Evolutionary conservation across 2,113 vertebrate species (phyloP), one percentile per base, ranked within the genome.

Genomic region (Strix aluco): DNA sequence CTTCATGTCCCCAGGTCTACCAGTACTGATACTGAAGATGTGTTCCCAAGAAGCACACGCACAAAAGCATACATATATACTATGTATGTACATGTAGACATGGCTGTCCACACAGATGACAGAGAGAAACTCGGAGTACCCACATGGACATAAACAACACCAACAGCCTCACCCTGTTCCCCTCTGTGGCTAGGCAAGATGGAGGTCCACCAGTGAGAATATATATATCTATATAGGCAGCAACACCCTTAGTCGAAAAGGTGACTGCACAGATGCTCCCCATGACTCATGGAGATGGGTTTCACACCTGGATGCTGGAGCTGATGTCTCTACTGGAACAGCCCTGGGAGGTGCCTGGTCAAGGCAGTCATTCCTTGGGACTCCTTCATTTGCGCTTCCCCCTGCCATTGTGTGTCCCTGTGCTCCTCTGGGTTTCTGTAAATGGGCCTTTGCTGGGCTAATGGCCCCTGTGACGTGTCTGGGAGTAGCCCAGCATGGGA

Each of bases 1-100:
- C 17, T 59, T 15, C 6, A 1, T 16, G 3, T 59, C 54, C 38
- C n/a, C 38, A 22, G 18, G n/a, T 59, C 51, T 61, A 65, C 38
- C 32, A 40, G 27, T 16, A 9, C 11, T 15, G 4, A 13, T 51
- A 36, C 15, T 51, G 71, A 79, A 55, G n/a, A 54, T 0, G 0
- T 36, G 32, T 30, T 36, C 12, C 38, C 32, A 32, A 38, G 44
- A 86, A 13, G 18, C 23, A 65, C 17, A 21, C 27, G 3, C 30
- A 54, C 11, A n/a, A 6, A 81, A 58, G 5, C 30, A 27, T 15
- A 67, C 20, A 46, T 6, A 14, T 6, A 22, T 5, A 17, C n/a
- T 54, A 32, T 1, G 1, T 27, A 27, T 26, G 15, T 13, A 38
- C 3, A 9, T 4, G 7, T 54, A 15, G 17, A 14, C 27, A 18